Conservation (phyloP, 2,888 invertebrate species). For the Platycheirus albimanus region DNA sequence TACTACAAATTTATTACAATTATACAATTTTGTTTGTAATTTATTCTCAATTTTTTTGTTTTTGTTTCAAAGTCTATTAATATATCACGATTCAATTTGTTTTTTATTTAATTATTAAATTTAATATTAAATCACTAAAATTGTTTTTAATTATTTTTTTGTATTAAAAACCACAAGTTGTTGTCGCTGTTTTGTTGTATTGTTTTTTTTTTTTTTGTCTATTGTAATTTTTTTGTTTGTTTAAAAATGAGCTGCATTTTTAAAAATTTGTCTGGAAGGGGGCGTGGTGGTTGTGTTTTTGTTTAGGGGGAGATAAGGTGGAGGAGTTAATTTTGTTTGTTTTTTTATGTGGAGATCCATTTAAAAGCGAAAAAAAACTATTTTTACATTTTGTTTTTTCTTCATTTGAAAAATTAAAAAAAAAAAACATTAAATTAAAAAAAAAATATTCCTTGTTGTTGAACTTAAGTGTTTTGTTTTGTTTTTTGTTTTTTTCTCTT, state of each 20-base stretch:
- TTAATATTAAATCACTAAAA: constrained; percentile 68
- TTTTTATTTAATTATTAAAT: constrained; percentile 57
- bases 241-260: constrained; percentile 56
- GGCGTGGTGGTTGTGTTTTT: no score
- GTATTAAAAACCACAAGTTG: constrained; percentile 81
- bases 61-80: constrained; percentile 72
- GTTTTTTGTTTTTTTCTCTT: constrained; percentile 35
- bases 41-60: constrained; percentile 55
- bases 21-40: constrained; percentile 35
- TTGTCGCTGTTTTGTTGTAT: constrained; percentile 70
- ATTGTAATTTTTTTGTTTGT: constrained; percentile 37
- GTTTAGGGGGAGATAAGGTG: neutral
- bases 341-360: constrained; percentile 66
- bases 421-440: neutral
- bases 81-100: constrained; percentile 75
- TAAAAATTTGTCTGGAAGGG: constrained; percentile 51
- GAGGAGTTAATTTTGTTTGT: constrained; percentile 28
- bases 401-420: constrained; percentile 43
- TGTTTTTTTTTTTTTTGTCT: constrained; percentile 21
- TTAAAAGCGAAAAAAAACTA: constrained; percentile 74
- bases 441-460: constrained; percentile 47
- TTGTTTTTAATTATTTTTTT: constrained; percentile 68
- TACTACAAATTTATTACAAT: constrained; percentile 71
- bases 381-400: constrained; percentile 59
- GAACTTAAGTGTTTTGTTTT: constrained; percentile 55